Percentiles rank a stretch among this genome's conserved stretches.
Conservation (phyloP, 2,888 invertebrate genomes). For the Melieria crassipennis region DNA sequence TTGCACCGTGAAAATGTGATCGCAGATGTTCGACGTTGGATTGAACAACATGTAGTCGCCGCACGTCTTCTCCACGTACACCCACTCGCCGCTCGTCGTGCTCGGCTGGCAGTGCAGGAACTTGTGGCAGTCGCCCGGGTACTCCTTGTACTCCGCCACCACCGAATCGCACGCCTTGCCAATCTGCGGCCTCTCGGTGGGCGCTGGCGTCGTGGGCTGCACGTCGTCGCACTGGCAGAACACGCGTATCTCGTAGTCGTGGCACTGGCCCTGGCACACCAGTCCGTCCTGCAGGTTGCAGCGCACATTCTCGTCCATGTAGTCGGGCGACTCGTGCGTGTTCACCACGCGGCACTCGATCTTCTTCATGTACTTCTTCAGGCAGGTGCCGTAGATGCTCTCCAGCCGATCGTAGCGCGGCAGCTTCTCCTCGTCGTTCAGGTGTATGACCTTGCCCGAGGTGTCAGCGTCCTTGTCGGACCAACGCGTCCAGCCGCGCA, state of each 20-base stretch:
- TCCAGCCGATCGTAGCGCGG: slow-evolving; percentile 62
- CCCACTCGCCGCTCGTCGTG: slow-evolving; percentile 59
- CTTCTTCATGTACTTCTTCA: slow-evolving; percentile 71
- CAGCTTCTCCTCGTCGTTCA: slow-evolving; percentile 60
- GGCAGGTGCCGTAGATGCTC: slow-evolving; percentile 70
- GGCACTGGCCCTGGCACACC: slow-evolving; percentile 74
- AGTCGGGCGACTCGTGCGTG: slow-evolving; percentile 72
- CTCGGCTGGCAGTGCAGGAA: slow-evolving; percentile 76
- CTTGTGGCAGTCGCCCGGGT: slow-evolving; percentile 74
- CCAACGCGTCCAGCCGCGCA: slow-evolving; percentile 84
- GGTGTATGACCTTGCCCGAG: slow-evolving; percentile 50
- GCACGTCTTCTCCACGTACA: slow-evolving; percentile 74
- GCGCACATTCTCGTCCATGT: slow-evolving; percentile 78
- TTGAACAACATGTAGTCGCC: slow-evolving; percentile 75
- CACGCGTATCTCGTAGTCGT: slow-evolving; percentile 86
- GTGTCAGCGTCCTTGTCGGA: slow-evolving; percentile 69
- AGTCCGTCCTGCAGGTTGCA: slow-evolving; percentile 81
- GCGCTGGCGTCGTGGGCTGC: slow-evolving; percentile 37
- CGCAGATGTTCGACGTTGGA: slow-evolving; percentile 72
- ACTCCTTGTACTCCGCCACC: slow-evolving; percentile 70
- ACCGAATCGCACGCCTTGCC: slow-evolving; percentile 62
- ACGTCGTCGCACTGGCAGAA: slow-evolving; percentile 71
- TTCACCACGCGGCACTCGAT: slow-evolving; percentile 80
- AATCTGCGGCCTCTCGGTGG: slow-evolving; percentile 53
- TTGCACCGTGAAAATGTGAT: slow-evolving; percentile 72